Base-by-base conservation (phyloP, 1,140 invertebrate genomes). In the Drosophila nigrodunni region DNA sequence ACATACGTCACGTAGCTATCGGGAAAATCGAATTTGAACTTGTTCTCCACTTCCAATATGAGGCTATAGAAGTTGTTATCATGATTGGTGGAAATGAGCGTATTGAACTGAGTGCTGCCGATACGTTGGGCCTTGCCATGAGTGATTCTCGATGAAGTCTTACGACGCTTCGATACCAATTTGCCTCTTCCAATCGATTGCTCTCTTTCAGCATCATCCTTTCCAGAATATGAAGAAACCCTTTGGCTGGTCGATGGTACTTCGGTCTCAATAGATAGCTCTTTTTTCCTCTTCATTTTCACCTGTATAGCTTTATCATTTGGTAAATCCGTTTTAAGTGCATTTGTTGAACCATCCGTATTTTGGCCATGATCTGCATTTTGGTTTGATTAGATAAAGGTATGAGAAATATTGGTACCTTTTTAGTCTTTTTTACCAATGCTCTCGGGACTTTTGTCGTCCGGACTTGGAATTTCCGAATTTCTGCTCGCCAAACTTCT, bases 1-100 rank as follows among this genome's bases (percentile, higher is more conserved):
- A 55, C 77, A 10, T 71, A 82, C 80, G 5, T 11, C 7, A 82
- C 37, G 3, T 35, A 46, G 30, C 75, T 52, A 11, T 13, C n/a
- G 1, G 80, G 80, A 47, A 75, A 81, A 6, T 82, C 58, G 0
- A 0, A 1, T 1, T 13, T 30, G 7, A 82, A 78, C 6, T 18
- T 11, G 0, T 4, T n/a, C 13, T 62, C 70, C 10, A 82, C 25
- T 3, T 25, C 7, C 1, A 13, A 3, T 7, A 78, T 34, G 11
- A 15, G 15, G 11, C 4, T 3, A 13, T 2, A 21, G 34, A n/a
- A 65, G 35, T n/a, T 15, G 44, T 21, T 18, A 4, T 18, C 25
- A 7, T 6, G 10, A 11, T 10, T 54, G 2, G 1, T 13, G 9
- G 21, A 2, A 15, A 18, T 18, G 18, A 15, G 35, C 3, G 41